Evolutionary conservation across 2,888 invertebrate genomes (phyloP), one percentile per base, ranked within the genome.

Genomic region (Formica aserva): DNA sequence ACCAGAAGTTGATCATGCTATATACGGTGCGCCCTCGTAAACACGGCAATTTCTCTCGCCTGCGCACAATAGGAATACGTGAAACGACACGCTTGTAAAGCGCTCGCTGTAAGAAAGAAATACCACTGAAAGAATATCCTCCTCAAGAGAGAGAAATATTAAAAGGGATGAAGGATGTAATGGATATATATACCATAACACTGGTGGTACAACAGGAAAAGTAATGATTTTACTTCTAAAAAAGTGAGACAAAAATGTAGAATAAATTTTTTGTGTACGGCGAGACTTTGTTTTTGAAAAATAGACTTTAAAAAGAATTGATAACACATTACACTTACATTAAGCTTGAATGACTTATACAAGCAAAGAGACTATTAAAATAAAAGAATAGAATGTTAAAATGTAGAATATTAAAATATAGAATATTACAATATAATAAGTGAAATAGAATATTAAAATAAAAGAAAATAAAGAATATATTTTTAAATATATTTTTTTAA

Each of bases 51-150:
- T 78, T 78, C 45, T 45, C 69, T 32, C 60, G 57, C 35, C 71
- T 11, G 60, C 71, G 22, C 4, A 22, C 32, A 60, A 60, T 45
- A 32, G 18, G 48, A 52, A 15, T 65, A 13, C 22, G 3, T 13
- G 60, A 67, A 69, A 69, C 41, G 78, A 69, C 78, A 78, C 3
- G 29, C 69, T 45, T 57, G 69, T 69, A 69, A 78, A 60, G 18
- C 60, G 60, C 15, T 45, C 9, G 78, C 41, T 45, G 13, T 32
- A 8, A 22, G 35, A n/a, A 1, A 32, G 22, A 22, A 60, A 75
- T 35, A 29, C 22, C 38, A 52, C 29, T 11, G 65, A 63, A 75
- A 32, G 22, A 62, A 45, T 26, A 41, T 41, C 45, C 15, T 8
- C 15, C 62, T 48, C 6, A 8, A n/a, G 18, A n/a, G 45, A 15